phyloP scores from a whole-genome alignment of 35 echinoderm and acorn worm genomes.

The Ophioderma brevispina region DNA sequence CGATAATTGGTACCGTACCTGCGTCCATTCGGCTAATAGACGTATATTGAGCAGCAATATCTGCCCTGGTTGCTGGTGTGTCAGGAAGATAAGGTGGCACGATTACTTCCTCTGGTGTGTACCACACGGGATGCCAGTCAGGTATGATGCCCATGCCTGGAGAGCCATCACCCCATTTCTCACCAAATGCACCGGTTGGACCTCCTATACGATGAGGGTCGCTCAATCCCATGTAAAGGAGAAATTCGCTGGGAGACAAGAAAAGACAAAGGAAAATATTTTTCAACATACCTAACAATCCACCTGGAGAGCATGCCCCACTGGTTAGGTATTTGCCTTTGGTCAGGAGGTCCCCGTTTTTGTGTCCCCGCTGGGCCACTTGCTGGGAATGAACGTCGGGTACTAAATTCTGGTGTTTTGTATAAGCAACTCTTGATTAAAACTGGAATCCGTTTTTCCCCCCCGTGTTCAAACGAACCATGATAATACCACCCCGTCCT shows the following conservation, averaged over 20 bases:
- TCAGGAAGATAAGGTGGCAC: slow-evolving; percentile 90
- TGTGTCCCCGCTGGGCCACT: too few relatives aligned
- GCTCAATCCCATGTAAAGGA: slow-evolving; percentile 92
- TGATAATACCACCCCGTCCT: too few relatives aligned
- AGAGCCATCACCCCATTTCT: slow-evolving; percentile 85
- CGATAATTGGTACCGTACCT: slow-evolving; percentile 67
- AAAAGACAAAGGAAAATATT: background rate
- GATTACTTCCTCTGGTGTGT: slow-evolving; percentile 78
- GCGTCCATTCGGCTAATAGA: slow-evolving; percentile 82
- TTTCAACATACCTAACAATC: too few relatives aligned
- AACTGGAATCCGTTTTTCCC: too few relatives aligned
- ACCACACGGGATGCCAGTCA: slow-evolving; percentile 89
- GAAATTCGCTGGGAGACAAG: slow-evolving; percentile 60
- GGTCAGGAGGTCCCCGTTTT: too few relatives aligned
- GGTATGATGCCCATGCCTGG: slow-evolving; percentile 56
- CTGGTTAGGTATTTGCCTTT: too few relatives aligned
- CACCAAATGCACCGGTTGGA: slow-evolving; percentile 69
- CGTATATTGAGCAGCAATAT: slow-evolving; percentile 93
- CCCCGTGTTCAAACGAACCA: too few relatives aligned
- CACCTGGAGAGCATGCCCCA: too few relatives aligned
- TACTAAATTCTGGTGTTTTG: too few relatives aligned
- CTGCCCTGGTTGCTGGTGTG: slow-evolving; percentile 68
- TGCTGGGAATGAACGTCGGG: too few relatives aligned
- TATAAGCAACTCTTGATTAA: too few relatives aligned
- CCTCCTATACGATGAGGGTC: slow-evolving; percentile 80